These are phyloP conservation scores for Philantomba maxwellii DNA, from an alignment of 2,113 vertebrate genomes.

Conservation along the genomic window DNA sequence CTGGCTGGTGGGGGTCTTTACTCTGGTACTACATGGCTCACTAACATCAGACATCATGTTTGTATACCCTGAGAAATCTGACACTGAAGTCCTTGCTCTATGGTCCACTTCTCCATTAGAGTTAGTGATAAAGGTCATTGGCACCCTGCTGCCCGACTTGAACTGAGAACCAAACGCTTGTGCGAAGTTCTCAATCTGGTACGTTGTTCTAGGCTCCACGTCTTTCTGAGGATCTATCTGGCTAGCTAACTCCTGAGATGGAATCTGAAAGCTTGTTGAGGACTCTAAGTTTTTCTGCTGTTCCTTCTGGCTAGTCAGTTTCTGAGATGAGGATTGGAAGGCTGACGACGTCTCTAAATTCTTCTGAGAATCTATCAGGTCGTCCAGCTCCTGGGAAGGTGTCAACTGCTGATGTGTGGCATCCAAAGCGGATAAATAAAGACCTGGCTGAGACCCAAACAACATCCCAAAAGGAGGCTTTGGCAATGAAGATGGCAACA, in stretches of 20 bases:
- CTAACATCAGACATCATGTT: conserved; percentile 98
- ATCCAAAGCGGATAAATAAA: conserved; percentile 93
- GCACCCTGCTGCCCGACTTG: conserved; percentile 96
- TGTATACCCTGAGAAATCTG: conserved; percentile 99
- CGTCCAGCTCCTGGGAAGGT: conserved; percentile 98
- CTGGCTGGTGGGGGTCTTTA: conserved; percentile 98
- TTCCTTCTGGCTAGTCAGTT: conserved; percentile 92
- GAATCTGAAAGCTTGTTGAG: conserved; percentile 89
- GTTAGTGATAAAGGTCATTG: conserved; percentile 92
- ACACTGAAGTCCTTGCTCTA: conserved; percentile 96
- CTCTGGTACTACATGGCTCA: conserved; percentile 98
- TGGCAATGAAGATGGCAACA: conserved; percentile 92
- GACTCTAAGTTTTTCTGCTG: conserved; percentile 88
- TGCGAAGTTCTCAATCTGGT: conserved; percentile 99
- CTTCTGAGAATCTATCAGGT: conserved; percentile 96
- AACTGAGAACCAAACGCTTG: conserved; percentile 99
- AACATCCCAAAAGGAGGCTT: conserved; percentile 97
- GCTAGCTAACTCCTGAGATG: conserved; percentile 90
- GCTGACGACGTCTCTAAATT: conserved; percentile 86
- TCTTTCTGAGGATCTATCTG: conserved; percentile 93
- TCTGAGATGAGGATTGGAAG: conserved; percentile 92
- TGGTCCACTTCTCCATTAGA: conserved; percentile 94
- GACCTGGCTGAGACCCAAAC: conserved; percentile 91
- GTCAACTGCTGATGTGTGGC: conserved; percentile 96
- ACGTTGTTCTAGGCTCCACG: conserved; percentile 88